Percentiles rank a stretch among this genome's conserved stretches.
Conservation (phyloP, 2,113 vertebrate species). For the Sterna hirundo region DNA sequence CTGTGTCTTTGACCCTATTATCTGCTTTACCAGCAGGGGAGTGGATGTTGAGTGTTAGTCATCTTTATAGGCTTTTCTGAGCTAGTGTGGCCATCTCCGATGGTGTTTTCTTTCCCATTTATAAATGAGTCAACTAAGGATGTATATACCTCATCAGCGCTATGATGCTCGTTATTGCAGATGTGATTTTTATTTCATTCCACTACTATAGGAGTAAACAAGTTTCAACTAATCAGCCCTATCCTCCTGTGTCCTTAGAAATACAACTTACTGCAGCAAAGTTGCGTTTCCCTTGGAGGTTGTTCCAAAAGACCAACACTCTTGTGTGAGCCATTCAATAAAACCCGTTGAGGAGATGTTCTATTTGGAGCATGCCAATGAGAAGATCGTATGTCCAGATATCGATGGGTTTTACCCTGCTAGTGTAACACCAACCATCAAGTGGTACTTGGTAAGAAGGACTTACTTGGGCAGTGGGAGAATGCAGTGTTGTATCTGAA, state of each 20-base stretch:
- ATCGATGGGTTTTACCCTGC: slow-evolving; percentile 78
- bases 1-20: background rate
- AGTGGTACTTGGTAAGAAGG: slow-evolving; percentile 83
- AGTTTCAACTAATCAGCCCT: background rate
- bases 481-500: background rate
- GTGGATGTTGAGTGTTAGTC: slow-evolving; percentile 15
- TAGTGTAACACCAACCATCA: slow-evolving; percentile 66
- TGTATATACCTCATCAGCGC: background rate
- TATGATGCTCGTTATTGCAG: background rate
- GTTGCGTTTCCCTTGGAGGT: slow-evolving; percentile 85
- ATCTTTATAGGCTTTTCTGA: slow-evolving; percentile 19
- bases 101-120: background rate
- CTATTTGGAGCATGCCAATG: slow-evolving; percentile 60
- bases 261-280: slow-evolving; percentile 86
- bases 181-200: slow-evolving; percentile 9
- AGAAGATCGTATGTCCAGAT: slow-evolving; percentile 81
- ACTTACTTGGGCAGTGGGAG: background rate
- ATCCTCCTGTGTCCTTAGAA: slow-evolving; percentile 71
- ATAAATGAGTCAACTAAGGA: background rate
- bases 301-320: slow-evolving; percentile 54
- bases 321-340: slow-evolving; percentile 72
- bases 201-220: background rate
- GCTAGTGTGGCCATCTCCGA: background rate
- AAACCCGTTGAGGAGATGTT: slow-evolving; percentile 45
- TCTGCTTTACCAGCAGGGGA: slow-evolving; percentile 15